Evolutionary conservation across 2,113 vertebrate genomes (phyloP), one percentile per base, ranked within the genome.

Genomic region (Paramormyrops kingsleyae): DNA sequence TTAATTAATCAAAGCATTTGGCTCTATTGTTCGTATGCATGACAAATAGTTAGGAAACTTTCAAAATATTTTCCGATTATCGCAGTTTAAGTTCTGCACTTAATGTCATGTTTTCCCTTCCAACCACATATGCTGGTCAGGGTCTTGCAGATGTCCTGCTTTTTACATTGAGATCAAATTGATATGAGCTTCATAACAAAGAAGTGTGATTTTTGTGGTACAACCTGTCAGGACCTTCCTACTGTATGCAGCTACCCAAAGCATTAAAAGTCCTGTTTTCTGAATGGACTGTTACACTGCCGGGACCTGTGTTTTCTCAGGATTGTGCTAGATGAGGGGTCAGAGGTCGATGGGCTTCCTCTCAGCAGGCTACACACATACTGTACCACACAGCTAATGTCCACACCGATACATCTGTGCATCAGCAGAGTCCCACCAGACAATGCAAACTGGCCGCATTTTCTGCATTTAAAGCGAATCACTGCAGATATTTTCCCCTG

Each of bases 1-100:
- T 88, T 62, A 66, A 88, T 88, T 88, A 88, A 62, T 19, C 53
- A 66, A 66, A 46, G 59, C 35, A n/a, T 62, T n/a, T 62, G 39
- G 39, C 31, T 66, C 9, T 44, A 46, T 12, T 46, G 21, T 12
- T 84, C 83, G 12, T n/a, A 47, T 47, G 24, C 44, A 84, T 84
- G 44, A 84, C 2, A 84, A 84, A 84, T n/a, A 56, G 50, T 31
- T 49, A 21, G 4, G 13, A 35, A 85, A 85, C 83, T 86, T 86
- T 49, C 24, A 50, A 27, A 86, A 86, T 86, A 86, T 47, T 47
- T 47, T 31, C 19, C 44, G 9, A 5, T 85, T 50, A 47, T n/a
- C 83, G 5, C 44, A n/a, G 83, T 86, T 86, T 31, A 47, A 85
- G 44, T 24, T 80, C 19, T 19, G 74, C 2, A 15, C 31, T 13